Evolutionary conservation across 2,888 invertebrate species (phyloP).

Genomic region (Leucania comma): DNA sequence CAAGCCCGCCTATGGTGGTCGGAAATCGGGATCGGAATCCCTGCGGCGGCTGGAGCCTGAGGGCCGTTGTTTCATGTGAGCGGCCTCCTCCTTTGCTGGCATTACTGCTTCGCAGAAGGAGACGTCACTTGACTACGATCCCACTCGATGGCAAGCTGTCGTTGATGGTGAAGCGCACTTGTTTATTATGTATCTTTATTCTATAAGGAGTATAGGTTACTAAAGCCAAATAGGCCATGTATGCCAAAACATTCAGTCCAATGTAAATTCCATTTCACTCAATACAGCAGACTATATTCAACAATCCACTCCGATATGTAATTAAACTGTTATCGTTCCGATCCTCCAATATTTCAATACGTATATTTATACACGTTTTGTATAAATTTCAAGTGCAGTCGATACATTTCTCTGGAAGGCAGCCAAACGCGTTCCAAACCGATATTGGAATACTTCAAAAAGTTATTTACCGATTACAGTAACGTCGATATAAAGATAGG

Average conservation of each 20-base stretch:
- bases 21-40: no score
- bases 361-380: constrained; percentile 6
- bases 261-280: background rate
- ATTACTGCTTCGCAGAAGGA: no score
- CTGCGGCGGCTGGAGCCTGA: no score
- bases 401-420: constrained; percentile 35
- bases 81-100: no score
- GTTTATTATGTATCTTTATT: no score
- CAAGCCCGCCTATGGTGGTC: no score
- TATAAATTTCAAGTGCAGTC: constrained; percentile 21
- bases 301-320: constrained; percentile 3
- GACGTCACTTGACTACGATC: no score
- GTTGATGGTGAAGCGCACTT: no score
- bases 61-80: no score
- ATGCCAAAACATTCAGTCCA: background rate
- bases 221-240: background rate
- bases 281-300: constrained; percentile 12
- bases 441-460: constrained; percentile 34
- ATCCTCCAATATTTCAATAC: background rate
- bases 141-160: no score
- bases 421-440: constrained; percentile 16
- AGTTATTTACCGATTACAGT: constrained; percentile 23
- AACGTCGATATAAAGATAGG: no score
- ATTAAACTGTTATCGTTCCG: constrained; percentile 24
- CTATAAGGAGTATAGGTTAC: background rate